Percentiles rank a stretch among this genome's conserved stretches.
Conservation (phyloP, 53 echinoderm and acorn worm species). For the Echinometra lucunter region DNA sequence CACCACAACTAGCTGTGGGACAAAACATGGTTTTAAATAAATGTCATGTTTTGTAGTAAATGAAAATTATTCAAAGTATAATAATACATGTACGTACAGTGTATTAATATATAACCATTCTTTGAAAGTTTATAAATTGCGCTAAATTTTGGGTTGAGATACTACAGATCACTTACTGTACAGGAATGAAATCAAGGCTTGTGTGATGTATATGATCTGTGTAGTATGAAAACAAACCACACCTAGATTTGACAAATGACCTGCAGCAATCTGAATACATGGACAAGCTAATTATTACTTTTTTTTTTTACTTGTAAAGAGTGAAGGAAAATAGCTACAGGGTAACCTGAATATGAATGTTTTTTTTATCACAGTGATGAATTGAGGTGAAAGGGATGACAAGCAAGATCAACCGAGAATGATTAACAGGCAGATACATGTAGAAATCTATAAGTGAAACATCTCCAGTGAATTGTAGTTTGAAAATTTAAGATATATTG, state of each 20-base stretch:
- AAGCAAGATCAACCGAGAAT: background rate
- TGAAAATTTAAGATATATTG: too few relatives aligned
- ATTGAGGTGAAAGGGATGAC: background rate
- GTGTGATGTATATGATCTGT: background rate
- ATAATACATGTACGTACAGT: too few relatives aligned
- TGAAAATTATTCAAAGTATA: too few relatives aligned
- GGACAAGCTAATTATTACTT: background rate
- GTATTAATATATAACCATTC: too few relatives aligned
- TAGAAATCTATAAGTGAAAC: background rate
- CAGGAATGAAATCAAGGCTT: background rate
- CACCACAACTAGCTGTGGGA: too few relatives aligned
- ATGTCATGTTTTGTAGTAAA: too few relatives aligned
- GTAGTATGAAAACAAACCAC: constrained; percentile 15
- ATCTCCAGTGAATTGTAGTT: background rate
- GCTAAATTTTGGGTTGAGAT: background rate
- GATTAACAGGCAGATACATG: background rate
- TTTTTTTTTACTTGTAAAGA: background rate
- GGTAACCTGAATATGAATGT: background rate
- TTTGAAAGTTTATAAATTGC: too few relatives aligned
- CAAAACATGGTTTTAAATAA: too few relatives aligned
- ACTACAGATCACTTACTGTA: too few relatives aligned
- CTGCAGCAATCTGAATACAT: constrained; percentile 19
- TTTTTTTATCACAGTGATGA: background rate
- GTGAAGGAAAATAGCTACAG: background rate
- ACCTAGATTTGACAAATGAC: constrained; percentile 8